These are phyloP conservation scores for Probosciger aterrimus DNA, from an alignment of 2,113 vertebrate genomes.

Conservation along the genomic window DNA sequence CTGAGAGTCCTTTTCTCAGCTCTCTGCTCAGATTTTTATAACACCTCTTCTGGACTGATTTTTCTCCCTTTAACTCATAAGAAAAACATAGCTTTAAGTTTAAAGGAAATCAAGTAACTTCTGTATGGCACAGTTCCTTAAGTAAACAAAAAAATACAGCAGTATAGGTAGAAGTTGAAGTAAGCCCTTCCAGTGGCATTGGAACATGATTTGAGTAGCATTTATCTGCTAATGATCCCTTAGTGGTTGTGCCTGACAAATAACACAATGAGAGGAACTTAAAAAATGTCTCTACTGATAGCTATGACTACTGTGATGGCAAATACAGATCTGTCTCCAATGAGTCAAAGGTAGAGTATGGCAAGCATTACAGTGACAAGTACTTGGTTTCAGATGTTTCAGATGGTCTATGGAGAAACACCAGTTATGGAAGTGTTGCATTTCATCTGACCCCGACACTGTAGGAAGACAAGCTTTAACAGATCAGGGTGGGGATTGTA, in stretches of 20 bases:
- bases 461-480: neutral
- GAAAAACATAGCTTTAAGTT: neutral
- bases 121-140: neutral
- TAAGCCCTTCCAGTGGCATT: neutral
- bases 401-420: slow-evolving; percentile 5
- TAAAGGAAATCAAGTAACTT: neutral
- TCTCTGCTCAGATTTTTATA: neutral
- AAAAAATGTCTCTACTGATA: slow-evolving; percentile 1
- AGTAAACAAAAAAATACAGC: neutral
- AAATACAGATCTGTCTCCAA: neutral
- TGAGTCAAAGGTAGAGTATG: slow-evolving; percentile 45
- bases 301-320: neutral
- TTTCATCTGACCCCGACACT: neutral
- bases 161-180: neutral
- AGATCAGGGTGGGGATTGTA: neutral
- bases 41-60: neutral
- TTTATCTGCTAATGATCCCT: neutral
- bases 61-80: neutral
- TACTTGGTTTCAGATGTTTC: neutral
- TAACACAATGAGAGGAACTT: neutral
- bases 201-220: neutral
- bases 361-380: neutral
- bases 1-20: neutral
- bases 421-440: slow-evolving; percentile 56
- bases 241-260: slow-evolving; percentile 9